Conservation (phyloP, 2,888 invertebrate genomes). For the Drosophila testacea region DNA sequence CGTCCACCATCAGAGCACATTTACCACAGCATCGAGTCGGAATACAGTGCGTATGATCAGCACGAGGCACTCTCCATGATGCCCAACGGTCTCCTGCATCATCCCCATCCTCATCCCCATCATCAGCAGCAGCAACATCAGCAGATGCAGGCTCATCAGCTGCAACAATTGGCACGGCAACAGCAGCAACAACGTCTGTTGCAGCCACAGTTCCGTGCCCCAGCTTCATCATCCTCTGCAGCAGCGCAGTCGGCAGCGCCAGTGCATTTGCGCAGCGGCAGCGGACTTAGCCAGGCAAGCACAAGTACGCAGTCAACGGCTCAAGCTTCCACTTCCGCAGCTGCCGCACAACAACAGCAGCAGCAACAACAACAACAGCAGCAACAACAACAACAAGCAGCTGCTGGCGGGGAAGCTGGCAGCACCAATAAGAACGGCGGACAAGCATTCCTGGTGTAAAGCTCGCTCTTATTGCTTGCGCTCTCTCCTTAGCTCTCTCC, state of each 20-base stretch:
- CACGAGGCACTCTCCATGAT: slow-evolving; percentile 87
- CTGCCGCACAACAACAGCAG: slow-evolving; percentile 77
- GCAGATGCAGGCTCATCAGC: slow-evolving; percentile 68
- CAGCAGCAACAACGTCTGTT: slow-evolving; percentile 73
- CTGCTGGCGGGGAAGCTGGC: slow-evolving; percentile 53
- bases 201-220: slow-evolving; percentile 75
- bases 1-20: slow-evolving; percentile 95
- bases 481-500: slow-evolving; percentile 21
- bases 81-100: slow-evolving; percentile 81
- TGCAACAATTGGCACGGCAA: slow-evolving; percentile 60
- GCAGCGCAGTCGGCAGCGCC: slow-evolving; percentile 72
- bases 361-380: slow-evolving; percentile 77
- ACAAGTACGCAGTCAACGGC: slow-evolving; percentile 84
- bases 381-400: slow-evolving; percentile 55
- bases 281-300: slow-evolving; percentile 84
- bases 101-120: slow-evolving; percentile 46
- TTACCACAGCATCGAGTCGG: slow-evolving; percentile 95
- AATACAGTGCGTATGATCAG: slow-evolving; percentile 91
- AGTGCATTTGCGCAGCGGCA: slow-evolving; percentile 83
- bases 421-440: slow-evolving; percentile 77
- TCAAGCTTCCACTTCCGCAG: slow-evolving; percentile 74
- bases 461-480: slow-evolving; percentile 14
- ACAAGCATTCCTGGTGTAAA: slow-evolving; percentile 84
- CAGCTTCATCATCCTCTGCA: slow-evolving; percentile 47
- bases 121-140: slow-evolving; percentile 64